Evolutionary conservation across 2,888 invertebrate genomes (phyloP), one percentile per base, ranked within the genome.

Genomic region (Pyrocoelia pectoralis): DNA sequence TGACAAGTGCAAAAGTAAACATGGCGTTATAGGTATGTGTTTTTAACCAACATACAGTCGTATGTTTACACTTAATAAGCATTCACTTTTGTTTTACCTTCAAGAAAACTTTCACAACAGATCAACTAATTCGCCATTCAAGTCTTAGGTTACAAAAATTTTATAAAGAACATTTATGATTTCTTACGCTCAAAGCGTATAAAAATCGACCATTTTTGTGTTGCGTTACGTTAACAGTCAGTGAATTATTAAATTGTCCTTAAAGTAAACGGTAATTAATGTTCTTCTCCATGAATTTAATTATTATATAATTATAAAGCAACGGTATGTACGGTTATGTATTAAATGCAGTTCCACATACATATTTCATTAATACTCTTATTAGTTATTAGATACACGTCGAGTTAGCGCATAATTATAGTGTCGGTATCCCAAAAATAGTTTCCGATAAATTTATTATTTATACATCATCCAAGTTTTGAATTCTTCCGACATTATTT

Each of bases 71-170:
- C 9, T 15, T 18, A 17, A 17, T 43, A 17, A 46, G 18, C 46
- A 17, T 46, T 46, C 46, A 46, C 46, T 46, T 46, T 46, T 46
- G 17, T 46, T 46, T 46, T 46, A 46, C 46, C 46, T 46, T 46
- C 46, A 46, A 46, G 17, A 17, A 17, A 46, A 46, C 46, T 46
- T 46, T 46, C 46, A 46, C 46, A 46, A 17, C 46, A 46, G 46
- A 46, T 46, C 46, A 46, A 46, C 46, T 46, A 46, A 46, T 46
- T 46, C 17, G 46, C 17, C n/a, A 33, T 33, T 33, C 9, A 33
- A 33, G 33, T 33, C 8, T 33, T 33, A 33, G n/a, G 33, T 33
- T 33, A 33, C 33, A 33, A 33, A 33, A 33, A 33, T 8, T 33
- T 6, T 33, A 24, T 8, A 24, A 24, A n/a, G 33, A 33, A 2